Percentiles rank a stretch among this genome's conserved stretches.
Conservation (phyloP, 1,140 invertebrate species). For the Archivesica marissinica region DNA sequence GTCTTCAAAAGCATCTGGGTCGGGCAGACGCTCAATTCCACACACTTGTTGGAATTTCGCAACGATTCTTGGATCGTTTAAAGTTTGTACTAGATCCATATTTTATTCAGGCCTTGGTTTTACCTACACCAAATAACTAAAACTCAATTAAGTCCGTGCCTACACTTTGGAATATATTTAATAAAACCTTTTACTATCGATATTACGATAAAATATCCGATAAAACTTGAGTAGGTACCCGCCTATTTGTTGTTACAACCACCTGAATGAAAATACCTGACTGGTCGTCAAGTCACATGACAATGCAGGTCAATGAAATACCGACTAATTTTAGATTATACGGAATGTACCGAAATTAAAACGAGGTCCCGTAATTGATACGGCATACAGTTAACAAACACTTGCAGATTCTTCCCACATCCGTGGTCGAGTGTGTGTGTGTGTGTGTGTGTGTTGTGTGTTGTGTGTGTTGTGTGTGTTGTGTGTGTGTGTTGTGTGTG, state of each 20-base stretch:
- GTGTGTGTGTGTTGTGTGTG: no score
- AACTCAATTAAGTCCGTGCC: no score
- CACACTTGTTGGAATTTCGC: constrained; percentile 57
- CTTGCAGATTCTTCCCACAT: no score
- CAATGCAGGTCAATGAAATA: constrained; percentile 47
- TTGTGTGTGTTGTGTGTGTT: no score
- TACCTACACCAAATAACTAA: no score
- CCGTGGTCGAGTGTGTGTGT: no score
- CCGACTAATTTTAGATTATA: constrained; percentile 5
- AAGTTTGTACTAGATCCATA: constrained; percentile 39
- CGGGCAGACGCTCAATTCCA: constrained; percentile 43
- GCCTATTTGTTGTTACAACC: background rate
- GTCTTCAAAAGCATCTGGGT: constrained; percentile 23
- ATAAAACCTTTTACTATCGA: no score
- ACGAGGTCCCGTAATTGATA: constrained; percentile 8
- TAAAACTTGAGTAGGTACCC: background rate
- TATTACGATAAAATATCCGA: no score
- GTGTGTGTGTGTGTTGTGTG: no score
- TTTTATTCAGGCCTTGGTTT: no score
- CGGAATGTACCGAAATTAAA: background rate
- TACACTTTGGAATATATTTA: no score
- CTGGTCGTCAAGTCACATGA: constrained; percentile 53
- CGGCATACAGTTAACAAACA: no score
- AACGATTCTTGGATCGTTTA: constrained; percentile 31
- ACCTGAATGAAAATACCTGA: constrained; percentile 47